Conservation (phyloP, 53 echinoderm and acorn worm species). For the Echinometra lucunter region DNA sequence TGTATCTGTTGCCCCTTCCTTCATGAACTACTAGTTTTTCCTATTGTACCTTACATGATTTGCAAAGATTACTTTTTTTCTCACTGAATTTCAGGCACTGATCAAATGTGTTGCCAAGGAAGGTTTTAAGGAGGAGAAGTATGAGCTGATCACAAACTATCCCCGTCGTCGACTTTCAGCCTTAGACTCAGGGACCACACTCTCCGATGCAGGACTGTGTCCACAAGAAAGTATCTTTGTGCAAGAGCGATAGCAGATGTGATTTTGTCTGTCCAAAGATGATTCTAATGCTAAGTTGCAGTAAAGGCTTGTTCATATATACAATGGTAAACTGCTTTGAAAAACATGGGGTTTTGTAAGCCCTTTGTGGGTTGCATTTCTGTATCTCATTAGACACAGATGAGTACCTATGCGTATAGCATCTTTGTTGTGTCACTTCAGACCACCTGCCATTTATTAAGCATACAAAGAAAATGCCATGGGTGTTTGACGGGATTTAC, state of each 20-base stretch:
- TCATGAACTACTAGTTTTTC: too few relatives aligned
- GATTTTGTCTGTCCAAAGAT: background rate
- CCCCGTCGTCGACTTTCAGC: slow-evolving; percentile 86
- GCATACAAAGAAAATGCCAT: too few relatives aligned
- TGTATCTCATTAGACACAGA: too few relatives aligned
- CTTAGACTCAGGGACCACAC: slow-evolving; percentile 80
- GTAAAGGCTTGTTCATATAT: background rate
- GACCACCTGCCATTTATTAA: too few relatives aligned
- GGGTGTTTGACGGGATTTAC: too few relatives aligned
- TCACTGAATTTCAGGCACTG: slow-evolving; percentile 71
- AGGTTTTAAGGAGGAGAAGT: slow-evolving; percentile 89
- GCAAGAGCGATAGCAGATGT: slow-evolving; percentile 82
- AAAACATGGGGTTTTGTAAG: background rate
- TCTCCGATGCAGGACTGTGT: slow-evolving; percentile 81
- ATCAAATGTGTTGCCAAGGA: slow-evolving; percentile 84
- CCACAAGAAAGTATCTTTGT: slow-evolving; percentile 95
- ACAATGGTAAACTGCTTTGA: background rate
- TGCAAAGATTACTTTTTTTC: background rate
- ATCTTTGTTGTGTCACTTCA: too few relatives aligned
- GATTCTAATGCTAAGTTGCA: background rate
- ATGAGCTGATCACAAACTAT: slow-evolving; percentile 88
- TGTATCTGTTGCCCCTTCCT: too few relatives aligned
- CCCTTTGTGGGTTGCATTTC: background rate
- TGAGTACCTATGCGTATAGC: too few relatives aligned
- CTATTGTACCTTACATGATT: too few relatives aligned